A percentile compares a stretch with the other conserved stretches of the same genome.
These are phyloP conservation scores for Mizuhopecten yessoensis DNA, from an alignment of 1,140 invertebrate genomes.

Conservation along the genomic window DNA sequence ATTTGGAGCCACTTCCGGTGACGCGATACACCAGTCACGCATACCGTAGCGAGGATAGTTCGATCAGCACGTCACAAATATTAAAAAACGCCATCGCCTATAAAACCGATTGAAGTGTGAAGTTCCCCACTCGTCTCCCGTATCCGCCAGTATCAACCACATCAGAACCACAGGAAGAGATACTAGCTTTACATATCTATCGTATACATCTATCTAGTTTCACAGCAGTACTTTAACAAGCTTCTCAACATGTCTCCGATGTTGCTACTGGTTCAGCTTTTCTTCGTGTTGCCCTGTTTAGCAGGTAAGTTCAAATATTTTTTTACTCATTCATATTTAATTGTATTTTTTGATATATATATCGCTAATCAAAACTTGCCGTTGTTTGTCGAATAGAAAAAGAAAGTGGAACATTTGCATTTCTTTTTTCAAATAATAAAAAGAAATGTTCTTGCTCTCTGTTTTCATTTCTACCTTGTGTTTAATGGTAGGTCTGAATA, in stretches of 20 bases:
- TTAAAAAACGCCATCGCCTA: neutral
- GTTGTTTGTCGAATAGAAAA: no score
- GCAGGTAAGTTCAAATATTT: slow-evolving; percentile 10
- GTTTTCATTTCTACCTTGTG: no score
- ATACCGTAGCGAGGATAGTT: neutral
- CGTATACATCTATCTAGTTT: neutral
- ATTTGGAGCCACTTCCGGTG: neutral
- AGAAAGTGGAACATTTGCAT: no score
- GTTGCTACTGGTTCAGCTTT: neutral
- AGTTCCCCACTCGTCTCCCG: neutral
- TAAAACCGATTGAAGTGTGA: neutral
- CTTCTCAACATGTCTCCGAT: neutral
- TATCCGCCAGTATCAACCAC: neutral
- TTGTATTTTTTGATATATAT: no score
- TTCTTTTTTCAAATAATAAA: no score
- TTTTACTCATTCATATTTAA: no score
- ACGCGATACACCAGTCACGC: slow-evolving; percentile 21
- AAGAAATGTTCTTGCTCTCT: no score
- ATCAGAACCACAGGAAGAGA: neutral
- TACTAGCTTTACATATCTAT: neutral
- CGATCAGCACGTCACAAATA: slow-evolving; percentile 28
- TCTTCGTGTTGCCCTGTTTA: neutral
- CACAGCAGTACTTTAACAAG: neutral
- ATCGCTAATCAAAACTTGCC: no score
- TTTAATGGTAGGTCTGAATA: no score